Evolutionary conservation across 2,113 vertebrate species (phyloP), one percentile per base, ranked within the genome.

Genomic region (Dipodomys ordii): DNA sequence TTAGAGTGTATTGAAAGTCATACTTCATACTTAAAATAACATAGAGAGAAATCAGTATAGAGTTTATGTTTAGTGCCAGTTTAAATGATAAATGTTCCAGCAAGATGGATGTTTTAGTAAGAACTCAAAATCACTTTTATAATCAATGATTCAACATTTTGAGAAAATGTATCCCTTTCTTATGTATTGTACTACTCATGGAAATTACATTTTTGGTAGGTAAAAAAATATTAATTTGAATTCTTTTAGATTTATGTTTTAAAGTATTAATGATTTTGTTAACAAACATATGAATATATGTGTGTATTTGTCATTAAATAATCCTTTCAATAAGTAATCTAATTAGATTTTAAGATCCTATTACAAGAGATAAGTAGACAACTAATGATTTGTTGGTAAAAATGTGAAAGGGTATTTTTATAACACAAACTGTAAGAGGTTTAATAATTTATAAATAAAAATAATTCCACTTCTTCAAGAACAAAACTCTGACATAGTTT

Each of bases 401-500:
- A 32, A 67, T 0, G 12, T 60, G 12, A 92, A 92, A 76, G 7
- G 2, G 0, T 80, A 23, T 83, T 80, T 1, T 73, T 76, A 44
- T n/a, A 62, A 95, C 78, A 83, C 28, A 78, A 74, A 57, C 93
- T 90, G 88, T 18, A 44, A 84, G 18, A 71, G 27, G 7, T 2
- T 88, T 90, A 68, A 23, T 72, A 93, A 82, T 93, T 95, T 95
- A 94, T 89, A 87, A 57, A 84, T 76, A 25, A 78, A 53, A 11
- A 60, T 12, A 12, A 72, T 94, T 94, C 83, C 67, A 74, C 28
- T 85, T 53, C 11, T 88, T 64, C 80, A 93, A 92, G 97, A 96
- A 69, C 53, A 98, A 98, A 98, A 91, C 96, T 97, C 96, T 96
- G 97, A 98, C 97, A 97, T 95, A 96, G 96, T 98, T 98, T 98